Percentiles rank a stretch among this genome's conserved stretches.
These are phyloP conservation scores for Drosophila nigromelanica DNA, from an alignment of 1,140 invertebrate genomes.

Conservation along the genomic window DNA sequence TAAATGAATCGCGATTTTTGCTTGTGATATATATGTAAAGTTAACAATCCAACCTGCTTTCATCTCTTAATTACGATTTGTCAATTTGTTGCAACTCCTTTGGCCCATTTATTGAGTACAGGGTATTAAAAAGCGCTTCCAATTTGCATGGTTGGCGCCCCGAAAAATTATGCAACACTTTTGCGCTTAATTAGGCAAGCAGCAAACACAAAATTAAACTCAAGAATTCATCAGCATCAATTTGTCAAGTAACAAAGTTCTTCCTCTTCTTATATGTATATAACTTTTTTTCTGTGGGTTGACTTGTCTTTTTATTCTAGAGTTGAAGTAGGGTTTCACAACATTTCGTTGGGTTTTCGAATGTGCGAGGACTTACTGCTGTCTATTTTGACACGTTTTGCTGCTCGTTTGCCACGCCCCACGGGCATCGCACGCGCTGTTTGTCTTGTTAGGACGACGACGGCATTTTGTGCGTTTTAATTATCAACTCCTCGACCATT, in stretches of 20 bases:
- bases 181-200: slow-evolving; percentile 53
- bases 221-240: slow-evolving; percentile 60
- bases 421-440: slow-evolving; percentile 40
- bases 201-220: slow-evolving; percentile 37
- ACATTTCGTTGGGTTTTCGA: background rate
- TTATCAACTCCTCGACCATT: slow-evolving; percentile 40
- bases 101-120: background rate
- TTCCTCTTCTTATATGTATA: background rate
- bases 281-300: slow-evolving; percentile 1
- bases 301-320: slow-evolving; percentile 12
- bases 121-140: slow-evolving; percentile 24
- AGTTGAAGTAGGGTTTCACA: slow-evolving; percentile 17
- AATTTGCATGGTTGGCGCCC: slow-evolving; percentile 36
- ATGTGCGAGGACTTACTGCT: slow-evolving; percentile 8
- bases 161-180: slow-evolving; percentile 55
- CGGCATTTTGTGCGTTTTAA: slow-evolving; percentile 49
- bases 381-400: slow-evolving; percentile 52
- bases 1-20: no score
- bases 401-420: slow-evolving; percentile 38
- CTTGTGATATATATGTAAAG: no score
- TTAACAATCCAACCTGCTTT: no score
- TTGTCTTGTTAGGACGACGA: slow-evolving; percentile 48
- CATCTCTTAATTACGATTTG: background rate
- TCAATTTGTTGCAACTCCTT: background rate
- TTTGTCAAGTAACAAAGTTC: slow-evolving; percentile 50